Conservation (phyloP, 2,888 invertebrate species). For the Crossocerus cetratus region DNA sequence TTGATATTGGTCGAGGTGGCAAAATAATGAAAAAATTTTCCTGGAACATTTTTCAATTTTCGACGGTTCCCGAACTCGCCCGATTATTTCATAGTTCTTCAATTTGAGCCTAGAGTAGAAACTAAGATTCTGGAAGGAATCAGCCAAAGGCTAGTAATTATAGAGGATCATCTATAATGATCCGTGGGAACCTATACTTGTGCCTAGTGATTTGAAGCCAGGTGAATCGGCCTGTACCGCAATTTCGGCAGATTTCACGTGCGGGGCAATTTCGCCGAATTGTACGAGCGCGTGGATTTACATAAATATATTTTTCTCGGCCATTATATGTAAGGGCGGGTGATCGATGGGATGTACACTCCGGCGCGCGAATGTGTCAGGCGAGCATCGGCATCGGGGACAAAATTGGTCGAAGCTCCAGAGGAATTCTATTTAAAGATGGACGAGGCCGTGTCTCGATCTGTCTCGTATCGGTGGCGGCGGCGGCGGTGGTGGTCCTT, state of each 20-base stretch:
- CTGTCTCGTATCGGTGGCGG: conserved; percentile 14
- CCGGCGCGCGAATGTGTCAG: conserved; percentile 50
- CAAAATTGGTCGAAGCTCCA: conserved; percentile 1
- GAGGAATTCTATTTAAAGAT: conserved; percentile 42
- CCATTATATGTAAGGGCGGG: background rate
- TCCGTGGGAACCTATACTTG: no score
- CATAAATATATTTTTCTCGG: background rate
- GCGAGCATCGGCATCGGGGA: background rate
- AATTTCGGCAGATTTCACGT: background rate
- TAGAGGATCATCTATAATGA: no score
- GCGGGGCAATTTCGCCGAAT: background rate
- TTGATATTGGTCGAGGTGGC: no score
- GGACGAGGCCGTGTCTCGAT: conserved; percentile 26
- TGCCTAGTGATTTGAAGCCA: no score
- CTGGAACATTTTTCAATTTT: no score
- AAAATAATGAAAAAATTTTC: no score
- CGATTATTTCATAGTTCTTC: no score
- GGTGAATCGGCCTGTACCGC: no score
- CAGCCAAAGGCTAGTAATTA: no score
- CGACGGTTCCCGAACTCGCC: no score
- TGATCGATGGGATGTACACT: background rate
- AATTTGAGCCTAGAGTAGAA: no score
- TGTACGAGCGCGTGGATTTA: background rate
- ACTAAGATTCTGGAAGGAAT: no score
- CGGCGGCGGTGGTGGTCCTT: conserved; percentile 27